These are phyloP conservation scores for Liparis tanakae DNA, from an alignment of 2,797 vertebrate genomes.

Conservation along the genomic window DNA sequence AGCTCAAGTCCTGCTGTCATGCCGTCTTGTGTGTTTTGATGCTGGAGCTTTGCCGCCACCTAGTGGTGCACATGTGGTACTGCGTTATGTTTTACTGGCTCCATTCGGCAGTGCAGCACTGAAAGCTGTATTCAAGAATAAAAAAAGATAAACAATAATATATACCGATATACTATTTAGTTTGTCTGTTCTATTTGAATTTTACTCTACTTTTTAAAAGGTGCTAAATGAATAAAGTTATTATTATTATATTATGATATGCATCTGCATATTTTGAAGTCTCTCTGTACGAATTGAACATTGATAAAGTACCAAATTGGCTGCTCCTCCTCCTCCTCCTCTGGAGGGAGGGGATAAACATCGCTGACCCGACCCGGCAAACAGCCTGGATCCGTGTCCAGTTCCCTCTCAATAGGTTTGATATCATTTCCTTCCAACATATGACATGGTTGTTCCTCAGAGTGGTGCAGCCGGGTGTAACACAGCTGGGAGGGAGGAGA, in stretches of 20 bases:
- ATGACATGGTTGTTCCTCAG: not conserved
- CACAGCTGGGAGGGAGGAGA: constrained; percentile 9
- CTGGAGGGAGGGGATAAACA: not conserved
- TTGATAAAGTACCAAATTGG: not conserved
- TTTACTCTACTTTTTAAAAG: too few relatives aligned
- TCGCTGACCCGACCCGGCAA: not conserved
- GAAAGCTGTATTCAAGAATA: not conserved
- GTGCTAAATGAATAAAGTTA: too few relatives aligned
- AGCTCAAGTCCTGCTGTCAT: constrained; percentile 6
- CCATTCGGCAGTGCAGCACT: not conserved
- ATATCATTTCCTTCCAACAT: not conserved
- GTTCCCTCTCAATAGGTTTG: not conserved
- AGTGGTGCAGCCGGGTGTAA: constrained; percentile 2
- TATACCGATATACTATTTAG: not conserved
- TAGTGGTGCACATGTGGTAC: not conserved
- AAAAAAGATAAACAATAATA: too few relatives aligned
- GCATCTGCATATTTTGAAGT: not conserved
- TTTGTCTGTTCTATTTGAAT: too few relatives aligned
- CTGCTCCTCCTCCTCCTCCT: too few relatives aligned
- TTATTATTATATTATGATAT: not conserved
- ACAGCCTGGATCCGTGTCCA: not conserved
- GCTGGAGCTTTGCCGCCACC: constrained; percentile 17
- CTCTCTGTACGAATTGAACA: not conserved
- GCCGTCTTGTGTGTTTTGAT: not conserved
- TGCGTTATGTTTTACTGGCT: not conserved